Percentiles rank a stretch among this genome's conserved stretches.
phyloP scores from a whole-genome alignment of 2,113 vertebrate species.

The Lepus europaeus region DNA sequence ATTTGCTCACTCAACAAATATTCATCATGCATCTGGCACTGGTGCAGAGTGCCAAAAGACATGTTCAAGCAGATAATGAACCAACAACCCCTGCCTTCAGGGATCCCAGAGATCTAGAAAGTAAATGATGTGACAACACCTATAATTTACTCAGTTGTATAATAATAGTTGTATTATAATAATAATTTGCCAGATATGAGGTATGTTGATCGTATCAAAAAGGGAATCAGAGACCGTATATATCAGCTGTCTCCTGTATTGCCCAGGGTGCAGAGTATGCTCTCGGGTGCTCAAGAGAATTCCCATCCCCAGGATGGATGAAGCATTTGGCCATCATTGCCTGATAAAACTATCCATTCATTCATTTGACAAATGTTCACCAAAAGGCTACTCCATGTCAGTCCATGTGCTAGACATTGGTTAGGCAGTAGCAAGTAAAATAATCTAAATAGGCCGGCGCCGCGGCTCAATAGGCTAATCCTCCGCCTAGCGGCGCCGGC shows the following conservation, averaged over 20 bases:
- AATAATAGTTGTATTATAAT: constrained; percentile 37
- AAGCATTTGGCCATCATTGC: neutral
- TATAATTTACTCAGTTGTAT: constrained; percentile 58
- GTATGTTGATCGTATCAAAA: neutral
- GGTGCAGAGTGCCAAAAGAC: constrained; percentile 28
- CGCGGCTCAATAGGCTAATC: no score
- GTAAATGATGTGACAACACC: constrained; percentile 39
- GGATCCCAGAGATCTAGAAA: constrained; percentile 9
- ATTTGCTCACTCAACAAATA: constrained; percentile 68
- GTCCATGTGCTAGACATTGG: neutral
- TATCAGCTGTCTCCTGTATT: neutral
- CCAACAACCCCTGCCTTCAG: neutral
- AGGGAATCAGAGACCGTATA: neutral
- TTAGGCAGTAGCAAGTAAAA: neutral
- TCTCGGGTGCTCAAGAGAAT: neutral
- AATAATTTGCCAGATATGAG: constrained; percentile 48
- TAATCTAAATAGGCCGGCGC: neutral
- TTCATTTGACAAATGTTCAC: neutral
- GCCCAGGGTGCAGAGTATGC: neutral
- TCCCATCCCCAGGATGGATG: neutral
- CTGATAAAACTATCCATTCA: neutral
- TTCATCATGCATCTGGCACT: constrained; percentile 15
- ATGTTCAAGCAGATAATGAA: neutral
- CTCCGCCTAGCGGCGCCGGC: no score
- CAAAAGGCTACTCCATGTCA: neutral